Conservation (phyloP, 2,797 vertebrate genomes). For the Channa striata region DNA sequence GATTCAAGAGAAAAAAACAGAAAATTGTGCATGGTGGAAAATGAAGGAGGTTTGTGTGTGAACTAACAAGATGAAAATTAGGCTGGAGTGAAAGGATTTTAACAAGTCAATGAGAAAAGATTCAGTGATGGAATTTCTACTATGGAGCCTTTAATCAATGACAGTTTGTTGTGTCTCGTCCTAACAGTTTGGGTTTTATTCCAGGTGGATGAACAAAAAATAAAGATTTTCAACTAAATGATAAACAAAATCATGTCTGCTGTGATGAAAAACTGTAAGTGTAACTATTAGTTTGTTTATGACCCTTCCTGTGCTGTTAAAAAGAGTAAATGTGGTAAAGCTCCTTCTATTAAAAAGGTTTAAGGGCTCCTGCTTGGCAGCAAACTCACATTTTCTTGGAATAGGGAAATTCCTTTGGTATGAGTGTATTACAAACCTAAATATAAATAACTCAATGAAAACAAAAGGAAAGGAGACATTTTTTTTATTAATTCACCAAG, state of each 20-base stretch:
- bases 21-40: neutral
- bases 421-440: neutral
- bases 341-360: neutral
- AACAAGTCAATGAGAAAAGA: neutral
- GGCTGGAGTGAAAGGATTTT: neutral
- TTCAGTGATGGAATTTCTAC: conserved; percentile 26
- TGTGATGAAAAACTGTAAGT: neutral
- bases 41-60: neutral
- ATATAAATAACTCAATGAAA: too few relatives aligned
- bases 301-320: neutral
- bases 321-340: neutral
- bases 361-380: neutral
- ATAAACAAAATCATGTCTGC: too few relatives aligned
- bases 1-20: neutral
- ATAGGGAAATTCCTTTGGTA: neutral
- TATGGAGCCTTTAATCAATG: neutral
- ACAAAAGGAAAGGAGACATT: too few relatives aligned
- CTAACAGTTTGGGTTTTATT: too few relatives aligned
- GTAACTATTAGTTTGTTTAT: too few relatives aligned
- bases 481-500: too few relatives aligned
- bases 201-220: too few relatives aligned
- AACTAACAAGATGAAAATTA: too few relatives aligned
- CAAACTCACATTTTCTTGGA: neutral
- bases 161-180: too few relatives aligned
- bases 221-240: too few relatives aligned